These are phyloP conservation scores for Rhogogaster chlorosoma DNA, from an alignment of 2,888 invertebrate species.

Conservation along the genomic window DNA sequence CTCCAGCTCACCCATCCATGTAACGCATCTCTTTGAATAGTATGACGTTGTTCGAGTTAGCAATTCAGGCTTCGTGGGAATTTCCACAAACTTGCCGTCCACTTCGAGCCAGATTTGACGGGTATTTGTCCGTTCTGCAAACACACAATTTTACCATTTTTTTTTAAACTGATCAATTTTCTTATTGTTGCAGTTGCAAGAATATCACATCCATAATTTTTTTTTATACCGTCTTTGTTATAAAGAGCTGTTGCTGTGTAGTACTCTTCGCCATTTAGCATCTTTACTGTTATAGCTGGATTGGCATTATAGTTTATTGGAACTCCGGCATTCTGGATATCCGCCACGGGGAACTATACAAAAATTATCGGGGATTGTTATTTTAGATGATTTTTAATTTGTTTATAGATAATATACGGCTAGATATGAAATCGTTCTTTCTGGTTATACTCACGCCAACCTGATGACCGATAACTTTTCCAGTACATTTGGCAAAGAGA, in stretches of 20 bases:
- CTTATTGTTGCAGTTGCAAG: not conserved
- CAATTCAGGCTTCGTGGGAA: not conserved
- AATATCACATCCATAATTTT: not conserved
- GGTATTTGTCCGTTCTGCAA: not conserved
- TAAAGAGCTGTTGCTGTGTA: slow-evolving; percentile 7
- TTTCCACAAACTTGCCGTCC: not conserved
- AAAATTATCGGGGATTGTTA: not conserved
- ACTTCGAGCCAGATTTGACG: slow-evolving; percentile 5
- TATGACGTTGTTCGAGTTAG: not conserved
- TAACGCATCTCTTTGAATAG: not conserved
- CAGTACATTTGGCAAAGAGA: not conserved
- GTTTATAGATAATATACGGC: not conserved
- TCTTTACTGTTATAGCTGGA: slow-evolving; percentile 1
- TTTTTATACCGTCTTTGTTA: not conserved
- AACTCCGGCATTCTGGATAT: not conserved
- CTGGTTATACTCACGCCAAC: not conserved
- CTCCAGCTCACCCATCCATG: slow-evolving; percentile 10
- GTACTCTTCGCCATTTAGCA: not conserved
- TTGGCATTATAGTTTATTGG: slow-evolving; percentile 6
- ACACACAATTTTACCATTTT: not conserved
- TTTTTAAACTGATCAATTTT: not conserved
- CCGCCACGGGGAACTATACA: not conserved
- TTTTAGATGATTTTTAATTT: too few relatives aligned
- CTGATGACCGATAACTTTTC: not conserved
- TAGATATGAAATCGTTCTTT: not conserved